phyloP scores from a whole-genome alignment of 2,888 invertebrate species.

The Stegana nigrithorax region DNA sequence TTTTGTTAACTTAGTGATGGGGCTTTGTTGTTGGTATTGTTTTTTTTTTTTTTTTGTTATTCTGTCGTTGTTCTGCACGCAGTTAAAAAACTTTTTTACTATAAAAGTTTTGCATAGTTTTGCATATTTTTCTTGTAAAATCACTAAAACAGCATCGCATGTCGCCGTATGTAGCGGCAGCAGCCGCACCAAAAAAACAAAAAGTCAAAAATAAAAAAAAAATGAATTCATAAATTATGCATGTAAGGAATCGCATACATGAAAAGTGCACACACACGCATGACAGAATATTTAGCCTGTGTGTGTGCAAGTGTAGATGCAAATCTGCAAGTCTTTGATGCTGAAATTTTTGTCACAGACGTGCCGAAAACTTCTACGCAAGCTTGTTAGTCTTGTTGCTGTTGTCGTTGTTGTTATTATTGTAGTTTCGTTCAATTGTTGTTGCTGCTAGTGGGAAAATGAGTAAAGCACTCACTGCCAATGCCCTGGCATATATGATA shows the following conservation, averaged over 20 bases:
- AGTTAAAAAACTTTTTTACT: slow-evolving; percentile 11
- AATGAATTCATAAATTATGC: slow-evolving; percentile 13
- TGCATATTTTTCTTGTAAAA: slow-evolving; percentile 43
- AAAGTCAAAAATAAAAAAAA: slow-evolving; percentile 15
- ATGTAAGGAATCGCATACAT: slow-evolving; percentile 6
- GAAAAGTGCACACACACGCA: not conserved
- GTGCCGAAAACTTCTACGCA: not conserved
- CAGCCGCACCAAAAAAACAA: slow-evolving; percentile 32
- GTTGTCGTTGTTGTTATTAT: no score
- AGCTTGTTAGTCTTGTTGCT: not conserved
- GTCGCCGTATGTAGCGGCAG: slow-evolving; percentile 43
- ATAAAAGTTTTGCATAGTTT: slow-evolving; percentile 54
- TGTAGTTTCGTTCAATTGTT: no score
- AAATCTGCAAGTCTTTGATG: not conserved
- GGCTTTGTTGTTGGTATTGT: slow-evolving; percentile 31
- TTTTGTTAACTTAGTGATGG: no score
- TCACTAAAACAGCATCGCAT: slow-evolving; percentile 42
- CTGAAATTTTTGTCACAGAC: not conserved
- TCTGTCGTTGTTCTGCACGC: not conserved
- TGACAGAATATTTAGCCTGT: not conserved
- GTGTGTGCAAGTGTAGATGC: not conserved
- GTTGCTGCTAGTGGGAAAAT: no score
- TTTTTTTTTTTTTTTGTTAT: slow-evolving; percentile 35
- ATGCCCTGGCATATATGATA: not conserved
- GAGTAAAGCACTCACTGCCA: no score